phyloP scores from a whole-genome alignment of 2,797 vertebrate species.

The Hafferia zeledoni region DNA sequence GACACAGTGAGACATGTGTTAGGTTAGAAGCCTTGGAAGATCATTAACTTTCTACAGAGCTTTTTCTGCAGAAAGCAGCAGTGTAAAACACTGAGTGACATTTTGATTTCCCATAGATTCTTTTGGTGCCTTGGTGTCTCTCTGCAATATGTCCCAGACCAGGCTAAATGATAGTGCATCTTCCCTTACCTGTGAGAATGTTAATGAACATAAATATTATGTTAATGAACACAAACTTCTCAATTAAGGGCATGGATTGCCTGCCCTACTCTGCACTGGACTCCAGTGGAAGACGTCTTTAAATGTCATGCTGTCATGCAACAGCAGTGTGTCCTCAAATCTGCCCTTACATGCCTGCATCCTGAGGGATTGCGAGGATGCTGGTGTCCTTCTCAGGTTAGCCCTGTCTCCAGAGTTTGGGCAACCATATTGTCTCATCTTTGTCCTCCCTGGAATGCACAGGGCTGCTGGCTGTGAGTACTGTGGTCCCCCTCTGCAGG shows the following conservation, averaged over 20 bases:
- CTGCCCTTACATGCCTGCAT: background rate
- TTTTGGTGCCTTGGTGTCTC: constrained; percentile 51
- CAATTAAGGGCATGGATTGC: background rate
- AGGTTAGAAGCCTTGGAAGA: background rate
- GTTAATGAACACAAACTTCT: constrained; percentile 13
- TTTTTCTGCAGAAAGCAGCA: background rate
- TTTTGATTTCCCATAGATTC: constrained; percentile 47
- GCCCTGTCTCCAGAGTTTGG: background rate
- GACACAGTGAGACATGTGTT: background rate
- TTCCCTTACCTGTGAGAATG: background rate
- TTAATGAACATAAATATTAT: constrained; percentile 9
- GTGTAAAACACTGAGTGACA: constrained; percentile 3
- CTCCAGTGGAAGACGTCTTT: background rate
- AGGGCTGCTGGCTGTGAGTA: background rate
- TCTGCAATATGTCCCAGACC: background rate
- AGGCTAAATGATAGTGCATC: background rate
- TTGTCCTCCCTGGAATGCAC: background rate
- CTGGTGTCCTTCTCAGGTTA: background rate
- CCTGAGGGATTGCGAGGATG: accelerated
- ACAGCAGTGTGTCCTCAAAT: background rate
- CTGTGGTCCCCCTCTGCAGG: accelerated
- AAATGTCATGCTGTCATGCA: background rate
- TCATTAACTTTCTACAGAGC: constrained; percentile 27
- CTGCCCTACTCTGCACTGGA: background rate
- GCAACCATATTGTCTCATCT: accelerated